A percentile compares a stretch with the other conserved stretches of the same genome.
Evolutionary conservation across 2,113 vertebrate species (phyloP).

Genomic region (Forbesichthys agassizii): DNA sequence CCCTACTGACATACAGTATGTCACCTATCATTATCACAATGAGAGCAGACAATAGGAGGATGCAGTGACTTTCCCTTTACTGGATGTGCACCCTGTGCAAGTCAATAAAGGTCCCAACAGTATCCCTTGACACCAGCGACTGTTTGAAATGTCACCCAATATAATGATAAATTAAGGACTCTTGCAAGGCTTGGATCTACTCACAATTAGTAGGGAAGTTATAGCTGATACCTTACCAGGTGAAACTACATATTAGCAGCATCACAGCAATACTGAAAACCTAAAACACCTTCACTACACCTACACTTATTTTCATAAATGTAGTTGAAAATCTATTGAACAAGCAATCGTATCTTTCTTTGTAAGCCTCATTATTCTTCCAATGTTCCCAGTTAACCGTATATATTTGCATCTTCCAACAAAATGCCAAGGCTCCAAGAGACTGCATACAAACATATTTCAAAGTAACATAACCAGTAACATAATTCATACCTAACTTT

Average conservation of each 20-base stretch:
- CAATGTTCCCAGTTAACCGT: constrained; percentile 11
- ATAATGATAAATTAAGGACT: constrained; percentile 41
- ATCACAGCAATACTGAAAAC: background rate
- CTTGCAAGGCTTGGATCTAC: constrained; percentile 18
- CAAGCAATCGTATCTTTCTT: background rate
- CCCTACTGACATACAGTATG: background rate
- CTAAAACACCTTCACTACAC: no score
- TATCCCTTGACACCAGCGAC: constrained; percentile 25
- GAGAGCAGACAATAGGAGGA: constrained; percentile 25
- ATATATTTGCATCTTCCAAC: no score
- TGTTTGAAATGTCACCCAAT: constrained; percentile 50
- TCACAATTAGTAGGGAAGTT: constrained; percentile 43
- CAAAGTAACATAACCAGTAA: no score
- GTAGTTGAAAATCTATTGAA: constrained; percentile 29
- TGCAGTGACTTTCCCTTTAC: background rate
- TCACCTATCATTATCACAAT: constrained; percentile 14
- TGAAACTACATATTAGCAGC: constrained; percentile 6
- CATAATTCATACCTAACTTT: no score
- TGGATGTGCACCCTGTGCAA: constrained; percentile 35
- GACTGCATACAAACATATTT: no score
- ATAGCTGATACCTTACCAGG: constrained; percentile 24
- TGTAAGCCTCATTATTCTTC: no score
- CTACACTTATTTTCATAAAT: no score
- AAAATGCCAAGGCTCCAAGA: no score
- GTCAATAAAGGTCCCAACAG: constrained; percentile 40